Percentiles rank a stretch among this genome's conserved stretches.
phyloP scores from a whole-genome alignment of 1,140 invertebrate species.

The Aethina tumida region DNA sequence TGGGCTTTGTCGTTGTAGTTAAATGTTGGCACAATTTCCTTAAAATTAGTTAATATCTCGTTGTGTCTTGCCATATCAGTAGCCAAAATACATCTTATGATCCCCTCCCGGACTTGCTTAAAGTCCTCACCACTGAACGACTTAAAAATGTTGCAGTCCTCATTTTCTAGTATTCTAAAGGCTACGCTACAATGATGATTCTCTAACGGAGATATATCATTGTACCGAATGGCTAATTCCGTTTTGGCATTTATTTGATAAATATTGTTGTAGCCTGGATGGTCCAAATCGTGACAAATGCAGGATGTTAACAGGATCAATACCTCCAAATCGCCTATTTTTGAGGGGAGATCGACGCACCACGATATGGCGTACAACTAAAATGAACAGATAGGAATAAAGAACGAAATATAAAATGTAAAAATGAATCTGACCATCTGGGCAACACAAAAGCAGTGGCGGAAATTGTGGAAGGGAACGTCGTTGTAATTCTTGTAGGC shows the following conservation, averaged over 20 bases:
- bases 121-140: constrained; percentile 55
- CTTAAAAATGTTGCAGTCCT: constrained; percentile 68
- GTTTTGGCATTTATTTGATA: constrained; percentile 84
- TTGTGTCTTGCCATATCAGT: constrained; percentile 85
- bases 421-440: constrained; percentile 85
- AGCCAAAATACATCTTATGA: constrained; percentile 75
- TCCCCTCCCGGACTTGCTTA: constrained; percentile 60
- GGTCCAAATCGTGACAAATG: constrained; percentile 85
- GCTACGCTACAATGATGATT: constrained; percentile 85
- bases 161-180: constrained; percentile 67
- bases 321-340: constrained; percentile 65
- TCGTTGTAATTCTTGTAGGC: constrained; percentile 85
- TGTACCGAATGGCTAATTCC: constrained; percentile 75
- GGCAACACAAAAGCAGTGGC: constrained; percentile 81
- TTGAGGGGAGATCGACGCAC: constrained; percentile 55
- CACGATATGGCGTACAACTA: constrained; percentile 84
- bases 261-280: constrained; percentile 85
- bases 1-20: constrained; percentile 67
- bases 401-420: constrained; percentile 1
- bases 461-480: constrained; percentile 84
- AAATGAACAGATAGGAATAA: constrained; percentile 17
- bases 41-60: constrained; percentile 73
- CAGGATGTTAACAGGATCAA: constrained; percentile 72
- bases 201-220: constrained; percentile 81
- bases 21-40: constrained; percentile 58